Conservation (phyloP, 1,140 invertebrate species). For the Meloidogyne exigua region DNA sequence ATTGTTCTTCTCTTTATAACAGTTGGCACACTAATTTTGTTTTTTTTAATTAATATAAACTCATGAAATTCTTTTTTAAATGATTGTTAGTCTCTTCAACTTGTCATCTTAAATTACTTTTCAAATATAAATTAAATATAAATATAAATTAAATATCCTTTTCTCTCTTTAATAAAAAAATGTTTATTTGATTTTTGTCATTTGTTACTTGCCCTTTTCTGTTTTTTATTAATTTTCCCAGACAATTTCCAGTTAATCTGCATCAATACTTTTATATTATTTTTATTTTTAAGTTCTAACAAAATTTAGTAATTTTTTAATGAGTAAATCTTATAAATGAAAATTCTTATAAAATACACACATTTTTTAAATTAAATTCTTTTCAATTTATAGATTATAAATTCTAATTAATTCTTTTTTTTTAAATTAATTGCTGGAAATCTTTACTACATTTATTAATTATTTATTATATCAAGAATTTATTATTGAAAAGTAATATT, state of each 20-base stretch:
- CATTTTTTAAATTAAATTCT: not conserved
- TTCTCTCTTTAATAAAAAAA: too few species aligned
- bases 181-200: too few species aligned
- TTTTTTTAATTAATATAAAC: not conserved
- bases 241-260: not conserved
- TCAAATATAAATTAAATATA: not conserved
- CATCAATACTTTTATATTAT: too few species aligned
- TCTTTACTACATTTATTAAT: not conserved
- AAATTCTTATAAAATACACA: too few species aligned
- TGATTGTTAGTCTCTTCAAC: conserved; percentile 1
- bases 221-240: conserved; percentile 4
- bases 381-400: conserved; percentile 2
- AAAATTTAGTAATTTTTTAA: too few species aligned
- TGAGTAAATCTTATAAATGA: too few species aligned
- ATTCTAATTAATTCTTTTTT: not conserved
- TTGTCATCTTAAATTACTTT: not conserved
- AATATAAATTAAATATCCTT: too few species aligned
- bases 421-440: not conserved
- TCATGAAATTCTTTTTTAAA: not conserved
- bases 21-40: not conserved
- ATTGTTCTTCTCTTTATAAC: not conserved
- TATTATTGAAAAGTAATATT: not conserved
- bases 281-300: too few species aligned
- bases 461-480: not conserved
- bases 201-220: conserved; percentile 4